phyloP scores from a whole-genome alignment of 2,888 invertebrate genomes.

The Eustalomyia histrio region DNA sequence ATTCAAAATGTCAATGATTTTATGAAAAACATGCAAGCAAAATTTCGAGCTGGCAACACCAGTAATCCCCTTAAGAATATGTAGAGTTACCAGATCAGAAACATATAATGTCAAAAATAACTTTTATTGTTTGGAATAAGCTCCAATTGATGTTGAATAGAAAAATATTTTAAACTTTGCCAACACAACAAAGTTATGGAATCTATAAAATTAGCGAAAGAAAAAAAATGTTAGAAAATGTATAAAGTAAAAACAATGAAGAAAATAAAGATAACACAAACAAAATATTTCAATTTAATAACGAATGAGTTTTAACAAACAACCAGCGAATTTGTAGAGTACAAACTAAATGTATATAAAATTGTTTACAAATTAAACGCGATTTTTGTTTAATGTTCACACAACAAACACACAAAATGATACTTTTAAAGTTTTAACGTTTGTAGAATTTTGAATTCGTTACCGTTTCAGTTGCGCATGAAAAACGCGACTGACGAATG shows the following conservation, averaged over 20 bases:
- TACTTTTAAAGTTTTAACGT: background rate
- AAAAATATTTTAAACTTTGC: background rate
- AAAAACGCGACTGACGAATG: slow-evolving; percentile 66
- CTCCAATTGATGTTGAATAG: background rate
- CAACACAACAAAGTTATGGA: background rate
- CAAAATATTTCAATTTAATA: background rate
- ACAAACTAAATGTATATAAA: background rate
- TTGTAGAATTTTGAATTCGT: slow-evolving; percentile 51
- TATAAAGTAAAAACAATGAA: background rate
- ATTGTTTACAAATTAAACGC: slow-evolving; percentile 2
- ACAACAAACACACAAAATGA: background rate
- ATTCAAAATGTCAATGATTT: too few species aligned
- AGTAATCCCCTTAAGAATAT: too few species aligned
- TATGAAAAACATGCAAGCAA: too few species aligned
- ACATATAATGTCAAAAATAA: too few species aligned
- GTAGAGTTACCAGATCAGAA: too few species aligned
- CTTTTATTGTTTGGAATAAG: too few species aligned
- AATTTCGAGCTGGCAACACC: too few species aligned
- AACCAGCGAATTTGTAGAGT: too few species aligned
- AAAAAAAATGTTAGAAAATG: background rate
- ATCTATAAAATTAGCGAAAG: background rate
- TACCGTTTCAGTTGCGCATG: slow-evolving; percentile 66
- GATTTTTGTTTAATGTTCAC: slow-evolving; percentile 1
- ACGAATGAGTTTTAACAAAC: background rate
- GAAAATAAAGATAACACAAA: background rate